Evolutionary conservation across 2,888 invertebrate genomes (phyloP).

Genomic region (Clunio marinus): DNA sequence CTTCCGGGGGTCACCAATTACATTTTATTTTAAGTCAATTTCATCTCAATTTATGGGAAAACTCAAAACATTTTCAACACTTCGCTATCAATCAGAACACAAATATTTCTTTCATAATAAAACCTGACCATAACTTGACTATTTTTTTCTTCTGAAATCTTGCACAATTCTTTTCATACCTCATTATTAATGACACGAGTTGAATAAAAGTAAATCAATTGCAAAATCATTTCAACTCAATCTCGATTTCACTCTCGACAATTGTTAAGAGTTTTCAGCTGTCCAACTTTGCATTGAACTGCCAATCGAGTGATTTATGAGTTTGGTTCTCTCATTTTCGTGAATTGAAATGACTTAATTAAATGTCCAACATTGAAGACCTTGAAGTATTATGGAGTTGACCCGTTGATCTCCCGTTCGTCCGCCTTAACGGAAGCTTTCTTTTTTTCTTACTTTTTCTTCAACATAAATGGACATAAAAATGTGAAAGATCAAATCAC

Average conservation of each 20-base stretch:
- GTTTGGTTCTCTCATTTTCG: background rate
- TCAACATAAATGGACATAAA: background rate
- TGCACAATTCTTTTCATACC: background rate
- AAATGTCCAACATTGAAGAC: constrained; percentile 17
- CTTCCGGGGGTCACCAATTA: background rate
- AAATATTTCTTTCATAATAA: too few species aligned
- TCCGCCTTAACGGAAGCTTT: constrained; percentile 26
- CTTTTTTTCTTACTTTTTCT: background rate
- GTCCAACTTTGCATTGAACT: background rate
- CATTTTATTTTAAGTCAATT: too few species aligned
- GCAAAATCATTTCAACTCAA: constrained; percentile 15
- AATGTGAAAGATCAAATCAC: background rate
- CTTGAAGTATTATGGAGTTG: constrained; percentile 34
- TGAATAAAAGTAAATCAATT: constrained; percentile 20
- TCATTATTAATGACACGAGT: constrained; percentile 15
- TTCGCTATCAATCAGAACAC: too few species aligned
- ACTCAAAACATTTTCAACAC: background rate
- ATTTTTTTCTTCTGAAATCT: too few species aligned
- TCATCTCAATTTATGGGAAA: background rate
- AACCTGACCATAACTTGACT: too few species aligned
- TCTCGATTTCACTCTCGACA: constrained; percentile 22
- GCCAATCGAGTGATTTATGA: constrained; percentile 36
- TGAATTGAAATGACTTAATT: constrained; percentile 33
- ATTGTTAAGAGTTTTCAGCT: constrained; percentile 18
- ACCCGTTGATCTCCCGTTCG: constrained; percentile 19